Conservation (phyloP, 2,888 invertebrate species). For the Himalopsyche anomala region DNA sequence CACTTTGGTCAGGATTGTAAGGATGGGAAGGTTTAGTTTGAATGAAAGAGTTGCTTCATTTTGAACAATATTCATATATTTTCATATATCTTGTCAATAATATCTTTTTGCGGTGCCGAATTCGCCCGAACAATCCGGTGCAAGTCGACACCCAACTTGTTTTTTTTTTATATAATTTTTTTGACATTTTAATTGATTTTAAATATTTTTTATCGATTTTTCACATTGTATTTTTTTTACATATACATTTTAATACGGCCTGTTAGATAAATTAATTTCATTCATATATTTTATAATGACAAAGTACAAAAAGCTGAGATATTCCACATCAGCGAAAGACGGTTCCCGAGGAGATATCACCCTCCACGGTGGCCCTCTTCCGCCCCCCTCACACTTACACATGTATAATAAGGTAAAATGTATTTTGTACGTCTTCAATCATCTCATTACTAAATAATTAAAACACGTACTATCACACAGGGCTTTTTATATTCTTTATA, state of each 20-base stretch:
- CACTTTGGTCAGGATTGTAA: neutral
- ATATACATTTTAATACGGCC: slow-evolving; percentile 52
- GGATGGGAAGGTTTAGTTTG: slow-evolving; percentile 21
- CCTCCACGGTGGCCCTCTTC: neutral
- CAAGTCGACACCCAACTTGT: slow-evolving; percentile 47
- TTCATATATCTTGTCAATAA: slow-evolving; percentile 62
- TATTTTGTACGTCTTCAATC: slow-evolving; percentile 64
- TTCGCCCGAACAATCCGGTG: slow-evolving; percentile 37
- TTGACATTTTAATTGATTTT: slow-evolving; percentile 61
- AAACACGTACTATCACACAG: slow-evolving; percentile 66
- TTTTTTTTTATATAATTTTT: slow-evolving; percentile 59
- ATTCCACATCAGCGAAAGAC: slow-evolving; percentile 48
- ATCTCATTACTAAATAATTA: slow-evolving; percentile 57
- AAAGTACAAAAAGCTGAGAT: slow-evolving; percentile 65
- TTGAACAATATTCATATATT: slow-evolving; percentile 51
- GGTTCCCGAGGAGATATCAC: slow-evolving; percentile 10
- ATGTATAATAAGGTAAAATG: slow-evolving; percentile 54
- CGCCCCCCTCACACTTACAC: slow-evolving; percentile 49
- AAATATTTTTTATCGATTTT: slow-evolving; percentile 59
- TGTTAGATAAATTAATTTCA: slow-evolving; percentile 55
- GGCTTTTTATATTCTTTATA: slow-evolving; percentile 59
- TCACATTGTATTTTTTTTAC: slow-evolving; percentile 57
- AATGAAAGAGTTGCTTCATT: slow-evolving; percentile 25
- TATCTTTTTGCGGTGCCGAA: slow-evolving; percentile 56
- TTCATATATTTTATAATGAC: slow-evolving; percentile 62